Evolutionary conservation across 1,140 invertebrate genomes (phyloP).

Genomic region (Brachionus plicatilis): DNA sequence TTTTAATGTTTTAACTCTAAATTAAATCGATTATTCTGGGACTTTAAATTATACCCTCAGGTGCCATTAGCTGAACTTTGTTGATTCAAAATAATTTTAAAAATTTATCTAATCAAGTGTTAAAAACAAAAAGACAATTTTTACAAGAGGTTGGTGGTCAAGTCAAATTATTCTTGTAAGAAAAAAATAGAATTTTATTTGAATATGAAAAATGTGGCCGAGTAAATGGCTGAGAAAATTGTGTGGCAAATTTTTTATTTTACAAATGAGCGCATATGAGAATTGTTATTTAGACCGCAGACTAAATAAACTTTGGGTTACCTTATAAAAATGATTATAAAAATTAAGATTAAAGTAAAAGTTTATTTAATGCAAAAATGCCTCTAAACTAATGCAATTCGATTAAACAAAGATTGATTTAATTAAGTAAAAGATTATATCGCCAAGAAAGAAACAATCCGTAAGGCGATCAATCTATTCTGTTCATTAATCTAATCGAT

Average conservation of each 20-base stretch:
- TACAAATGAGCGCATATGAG: neutral
- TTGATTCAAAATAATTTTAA: too few relatives aligned
- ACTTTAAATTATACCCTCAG: too few relatives aligned
- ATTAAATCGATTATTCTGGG: too few relatives aligned
- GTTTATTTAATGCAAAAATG: neutral
- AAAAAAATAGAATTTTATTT: too few relatives aligned
- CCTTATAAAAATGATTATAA: neutral
- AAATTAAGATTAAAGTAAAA: slow-evolving; percentile 3
- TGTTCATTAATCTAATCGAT: neutral
- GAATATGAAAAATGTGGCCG: neutral
- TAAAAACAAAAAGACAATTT: too few relatives aligned
- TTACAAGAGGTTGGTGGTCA: too few relatives aligned
- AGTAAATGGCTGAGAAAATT: neutral
- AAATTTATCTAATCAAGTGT: too few relatives aligned
- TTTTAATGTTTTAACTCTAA: too few relatives aligned
- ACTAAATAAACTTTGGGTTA: slow-evolving; percentile 30
- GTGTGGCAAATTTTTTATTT: neutral
- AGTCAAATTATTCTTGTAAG: too few relatives aligned
- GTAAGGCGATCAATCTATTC: neutral
- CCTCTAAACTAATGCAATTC: neutral
- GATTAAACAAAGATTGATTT: neutral
- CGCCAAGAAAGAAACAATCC: neutral
- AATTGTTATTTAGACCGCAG: neutral
- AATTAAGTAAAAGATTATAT: slow-evolving; percentile 6
- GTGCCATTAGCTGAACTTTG: too few relatives aligned